A percentile compares a stretch with the other conserved stretches of the same genome.
These are phyloP conservation scores for Heteromyza rotundicornis DNA, from an alignment of 2,888 invertebrate species.

Conservation along the genomic window DNA sequence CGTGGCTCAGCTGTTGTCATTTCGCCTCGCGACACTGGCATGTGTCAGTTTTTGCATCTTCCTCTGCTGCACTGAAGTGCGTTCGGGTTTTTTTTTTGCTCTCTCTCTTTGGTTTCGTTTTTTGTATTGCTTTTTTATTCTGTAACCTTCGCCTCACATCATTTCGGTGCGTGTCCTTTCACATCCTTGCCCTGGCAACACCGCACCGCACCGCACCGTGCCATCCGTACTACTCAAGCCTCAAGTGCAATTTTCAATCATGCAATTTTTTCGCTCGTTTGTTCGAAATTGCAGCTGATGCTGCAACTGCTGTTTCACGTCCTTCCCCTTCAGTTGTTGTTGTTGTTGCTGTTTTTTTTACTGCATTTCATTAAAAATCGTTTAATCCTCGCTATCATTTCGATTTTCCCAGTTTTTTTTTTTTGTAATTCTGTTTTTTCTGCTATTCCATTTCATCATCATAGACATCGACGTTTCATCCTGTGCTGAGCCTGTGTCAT, in stretches of 20 bases:
- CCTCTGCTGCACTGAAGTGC: not conserved
- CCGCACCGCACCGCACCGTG: not conserved
- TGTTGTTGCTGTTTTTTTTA: constrained; percentile 22
- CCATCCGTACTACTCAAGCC: too few relatives aligned
- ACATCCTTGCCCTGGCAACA: not conserved
- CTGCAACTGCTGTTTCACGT: constrained; percentile 25
- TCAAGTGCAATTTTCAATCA: constrained; percentile 51
- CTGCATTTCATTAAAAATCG: constrained; percentile 56
- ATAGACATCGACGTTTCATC: not conserved
- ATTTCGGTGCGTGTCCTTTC: constrained; percentile 5
- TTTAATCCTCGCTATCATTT: constrained; percentile 51
- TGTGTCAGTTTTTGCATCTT: constrained; percentile 2
- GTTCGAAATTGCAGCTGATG: constrained; percentile 41
- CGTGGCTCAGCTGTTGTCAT: constrained; percentile 3
- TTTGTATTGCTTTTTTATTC: not conserved
- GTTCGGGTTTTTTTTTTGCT: too few relatives aligned
- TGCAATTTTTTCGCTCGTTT: constrained; percentile 38
- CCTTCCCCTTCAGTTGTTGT: constrained; percentile 8
- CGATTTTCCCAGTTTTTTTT: constrained; percentile 12
- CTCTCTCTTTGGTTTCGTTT: not conserved
- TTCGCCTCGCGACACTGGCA: constrained; percentile 18
- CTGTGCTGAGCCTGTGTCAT: constrained; percentile 1
- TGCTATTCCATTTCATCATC: not conserved
- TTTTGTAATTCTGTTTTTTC: constrained; percentile 4
- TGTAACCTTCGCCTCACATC: not conserved